A percentile compares a stretch with the other conserved stretches of the same genome.
Conservation (phyloP, 2,113 vertebrate genomes). For the Chloebia gouldiae region DNA sequence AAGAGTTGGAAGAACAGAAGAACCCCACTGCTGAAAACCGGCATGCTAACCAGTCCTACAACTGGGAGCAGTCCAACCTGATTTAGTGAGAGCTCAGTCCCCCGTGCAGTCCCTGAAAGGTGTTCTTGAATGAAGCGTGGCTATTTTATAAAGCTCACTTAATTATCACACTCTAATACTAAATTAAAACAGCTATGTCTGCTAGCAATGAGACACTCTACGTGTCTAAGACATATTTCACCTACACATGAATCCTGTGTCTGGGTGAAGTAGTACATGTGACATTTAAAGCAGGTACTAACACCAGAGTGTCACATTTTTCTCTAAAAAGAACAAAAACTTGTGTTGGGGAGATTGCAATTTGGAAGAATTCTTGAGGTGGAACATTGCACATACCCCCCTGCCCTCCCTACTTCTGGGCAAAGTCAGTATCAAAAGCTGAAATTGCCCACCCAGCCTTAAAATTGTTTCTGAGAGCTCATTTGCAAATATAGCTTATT, state of each 20-base stretch:
- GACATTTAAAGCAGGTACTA: not conserved
- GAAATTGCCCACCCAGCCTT: not conserved
- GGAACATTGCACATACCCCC: too few relatives aligned
- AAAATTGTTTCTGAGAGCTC: not conserved
- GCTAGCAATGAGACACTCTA: not conserved
- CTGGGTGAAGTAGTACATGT: not conserved
- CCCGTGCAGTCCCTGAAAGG: not conserved
- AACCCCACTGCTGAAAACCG: not conserved
- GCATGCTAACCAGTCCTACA: not conserved
- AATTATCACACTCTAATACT: not conserved
- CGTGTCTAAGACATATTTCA: not conserved
- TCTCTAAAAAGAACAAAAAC: not conserved
- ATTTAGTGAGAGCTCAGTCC: not conserved
- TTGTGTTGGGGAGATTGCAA: not conserved
- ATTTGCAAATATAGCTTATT: not conserved
- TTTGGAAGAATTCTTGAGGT: not conserved
- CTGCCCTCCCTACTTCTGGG: not conserved
- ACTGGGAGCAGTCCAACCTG: not conserved
- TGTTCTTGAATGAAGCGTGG: not conserved
- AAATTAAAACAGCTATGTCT: not conserved
- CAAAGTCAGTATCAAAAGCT: not conserved
- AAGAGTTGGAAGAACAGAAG: not conserved
- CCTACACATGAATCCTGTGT: rapidly evolving
- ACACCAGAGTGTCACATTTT: not conserved
- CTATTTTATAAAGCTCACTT: not conserved